phyloP scores from a whole-genome alignment of 2,888 invertebrate genomes.

The Nymphalis polychloros region DNA sequence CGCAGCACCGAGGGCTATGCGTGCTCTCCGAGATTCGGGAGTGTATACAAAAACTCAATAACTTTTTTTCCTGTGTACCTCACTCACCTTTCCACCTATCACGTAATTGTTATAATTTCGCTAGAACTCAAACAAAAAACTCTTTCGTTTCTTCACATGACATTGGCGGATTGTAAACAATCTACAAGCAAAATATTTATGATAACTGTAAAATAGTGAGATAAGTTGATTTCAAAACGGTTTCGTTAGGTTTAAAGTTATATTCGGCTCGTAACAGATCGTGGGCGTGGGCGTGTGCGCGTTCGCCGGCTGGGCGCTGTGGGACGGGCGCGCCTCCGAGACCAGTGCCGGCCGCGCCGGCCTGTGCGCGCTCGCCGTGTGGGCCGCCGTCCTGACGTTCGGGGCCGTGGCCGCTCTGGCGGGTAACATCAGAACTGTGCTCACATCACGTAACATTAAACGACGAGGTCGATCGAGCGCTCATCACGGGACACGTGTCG shows the following conservation, averaged over 20 bases:
- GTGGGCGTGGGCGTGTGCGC: slow-evolving; percentile 61
- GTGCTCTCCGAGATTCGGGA: too few relatives aligned
- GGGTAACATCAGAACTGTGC: slow-evolving; percentile 19
- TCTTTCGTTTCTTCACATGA: too few relatives aligned
- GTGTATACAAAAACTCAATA: too few relatives aligned
- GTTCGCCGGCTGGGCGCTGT: slow-evolving; percentile 67
- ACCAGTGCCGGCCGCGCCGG: slow-evolving; percentile 63
- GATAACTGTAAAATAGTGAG: neutral
- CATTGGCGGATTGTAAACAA: too few relatives aligned
- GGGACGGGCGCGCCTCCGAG: slow-evolving; percentile 63
- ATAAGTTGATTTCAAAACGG: neutral
- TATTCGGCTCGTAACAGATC: slow-evolving; percentile 45
- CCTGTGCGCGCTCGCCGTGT: slow-evolving; percentile 59
- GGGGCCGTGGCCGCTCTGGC: slow-evolving; percentile 59
- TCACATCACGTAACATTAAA: too few relatives aligned
- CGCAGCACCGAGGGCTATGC: too few relatives aligned
- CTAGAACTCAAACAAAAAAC: too few relatives aligned
- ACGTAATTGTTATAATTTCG: too few relatives aligned
- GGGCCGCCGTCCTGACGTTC: slow-evolving; percentile 61
- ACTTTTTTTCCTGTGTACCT: too few relatives aligned
- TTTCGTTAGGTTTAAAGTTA: neutral
- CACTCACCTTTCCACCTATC: too few relatives aligned
- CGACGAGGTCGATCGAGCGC: too few relatives aligned
- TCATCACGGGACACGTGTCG: neutral
- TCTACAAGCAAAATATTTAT: too few relatives aligned